Evolutionary conservation across 53 echinoderm and acorn worm genomes (phyloP).

Genomic region (Arbacia lixula): DNA sequence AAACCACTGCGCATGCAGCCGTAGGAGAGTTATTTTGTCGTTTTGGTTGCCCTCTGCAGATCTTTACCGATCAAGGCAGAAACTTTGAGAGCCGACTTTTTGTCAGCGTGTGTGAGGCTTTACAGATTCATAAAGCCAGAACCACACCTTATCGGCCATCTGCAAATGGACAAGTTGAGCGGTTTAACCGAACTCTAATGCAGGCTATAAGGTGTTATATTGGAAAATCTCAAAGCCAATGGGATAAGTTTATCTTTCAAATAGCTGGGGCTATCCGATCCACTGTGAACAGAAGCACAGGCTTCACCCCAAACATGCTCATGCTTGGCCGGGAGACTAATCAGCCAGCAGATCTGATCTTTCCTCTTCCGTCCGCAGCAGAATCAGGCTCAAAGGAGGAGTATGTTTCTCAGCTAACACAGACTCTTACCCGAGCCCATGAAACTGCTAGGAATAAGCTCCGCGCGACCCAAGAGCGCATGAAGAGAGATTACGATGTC

Average conservation of each 20-base stretch:
- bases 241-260: too few relatives aligned
- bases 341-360: conserved; percentile 40
- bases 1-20: conserved; percentile 4
- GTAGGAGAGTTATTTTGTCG: not conserved
- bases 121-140: conserved; percentile 58
- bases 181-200: conserved; percentile 67
- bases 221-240: conserved; percentile 15
- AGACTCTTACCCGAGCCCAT: too few relatives aligned
- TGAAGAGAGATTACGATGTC: too few relatives aligned
- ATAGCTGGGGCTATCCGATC: conserved; percentile 55
- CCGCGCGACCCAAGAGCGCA: too few relatives aligned
- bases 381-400: too few relatives aligned
- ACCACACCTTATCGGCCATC: conserved; percentile 62
- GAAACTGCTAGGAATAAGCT: too few relatives aligned
- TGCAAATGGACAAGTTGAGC: conserved; percentile 67
- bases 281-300: conserved; percentile 57
- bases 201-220: conserved; percentile 58
- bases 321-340: conserved; percentile 64
- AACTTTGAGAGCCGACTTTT: conserved; percentile 66
- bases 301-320: conserved; percentile 61
- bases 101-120: conserved; percentile 28
- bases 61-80: conserved; percentile 60
- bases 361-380: too few relatives aligned
- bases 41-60: conserved; percentile 19
- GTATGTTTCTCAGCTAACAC: too few relatives aligned